phyloP scores from a whole-genome alignment of 2,113 vertebrate species.

The Anhinga anhinga region DNA sequence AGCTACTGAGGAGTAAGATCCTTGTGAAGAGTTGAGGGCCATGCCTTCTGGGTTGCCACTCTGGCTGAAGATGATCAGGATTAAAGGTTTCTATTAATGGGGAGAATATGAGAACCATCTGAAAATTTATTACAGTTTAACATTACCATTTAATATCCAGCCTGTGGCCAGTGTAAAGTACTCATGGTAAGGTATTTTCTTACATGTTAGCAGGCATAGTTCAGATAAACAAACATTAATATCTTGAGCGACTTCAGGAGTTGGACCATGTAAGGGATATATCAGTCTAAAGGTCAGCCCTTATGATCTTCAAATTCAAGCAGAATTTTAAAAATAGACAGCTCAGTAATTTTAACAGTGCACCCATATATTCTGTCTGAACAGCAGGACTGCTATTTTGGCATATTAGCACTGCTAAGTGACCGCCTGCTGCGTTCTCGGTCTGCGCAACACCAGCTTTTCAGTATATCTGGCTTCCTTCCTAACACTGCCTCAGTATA shows the following conservation, averaged over 20 bases:
- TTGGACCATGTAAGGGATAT: background rate
- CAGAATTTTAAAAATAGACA: background rate
- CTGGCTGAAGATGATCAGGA: background rate
- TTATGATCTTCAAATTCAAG: background rate
- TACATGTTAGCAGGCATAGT: background rate
- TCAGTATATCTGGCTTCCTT: background rate
- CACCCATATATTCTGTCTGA: background rate
- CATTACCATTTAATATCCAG: background rate
- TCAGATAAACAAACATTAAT: background rate
- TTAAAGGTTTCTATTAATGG: background rate
- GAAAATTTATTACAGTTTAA: background rate
- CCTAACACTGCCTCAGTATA: background rate
- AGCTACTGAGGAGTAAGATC: background rate
- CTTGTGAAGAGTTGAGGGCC: background rate
- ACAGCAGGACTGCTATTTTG: background rate
- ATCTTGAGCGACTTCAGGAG: background rate
- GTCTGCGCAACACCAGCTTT: background rate
- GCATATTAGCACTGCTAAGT: background rate
- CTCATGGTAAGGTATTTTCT: background rate
- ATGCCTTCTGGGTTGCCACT: background rate
- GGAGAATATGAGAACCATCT: background rate
- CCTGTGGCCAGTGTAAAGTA: background rate
- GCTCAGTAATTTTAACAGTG: background rate
- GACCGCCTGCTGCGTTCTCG: background rate
- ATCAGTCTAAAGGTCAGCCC: background rate